Evolutionary conservation across 2,888 invertebrate species (phyloP).

Genomic region (Empis livida): DNA sequence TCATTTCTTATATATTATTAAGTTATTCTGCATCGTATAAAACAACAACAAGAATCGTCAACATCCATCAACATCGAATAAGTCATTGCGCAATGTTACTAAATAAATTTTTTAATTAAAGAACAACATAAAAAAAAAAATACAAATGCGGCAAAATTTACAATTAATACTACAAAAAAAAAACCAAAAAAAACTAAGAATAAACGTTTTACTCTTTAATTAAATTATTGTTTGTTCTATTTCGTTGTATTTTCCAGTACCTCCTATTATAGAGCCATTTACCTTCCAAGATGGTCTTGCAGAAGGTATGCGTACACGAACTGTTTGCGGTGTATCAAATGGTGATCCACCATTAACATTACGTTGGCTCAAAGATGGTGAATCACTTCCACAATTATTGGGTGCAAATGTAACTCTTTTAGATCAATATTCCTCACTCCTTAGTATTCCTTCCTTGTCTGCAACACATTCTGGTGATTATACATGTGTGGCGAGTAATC

Average conservation of each 20-base stretch:
- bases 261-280: slow-evolving; percentile 76
- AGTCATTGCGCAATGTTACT: no score
- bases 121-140: no score
- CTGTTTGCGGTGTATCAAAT: slow-evolving; percentile 66
- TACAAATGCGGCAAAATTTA: no score
- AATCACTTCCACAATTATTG: slow-evolving; percentile 49
- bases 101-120: no score
- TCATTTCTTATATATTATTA: no score
- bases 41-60: no score
- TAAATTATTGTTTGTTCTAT: slow-evolving; percentile 26
- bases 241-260: slow-evolving; percentile 48
- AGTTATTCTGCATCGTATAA: no score
- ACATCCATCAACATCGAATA: no score
- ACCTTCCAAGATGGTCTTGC: slow-evolving; percentile 70
- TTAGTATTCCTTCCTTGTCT: slow-evolving; percentile 63
- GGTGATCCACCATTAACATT: slow-evolving; percentile 70
- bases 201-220: slow-evolving; percentile 10
- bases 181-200: no score
- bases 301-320: slow-evolving; percentile 69
- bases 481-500: slow-evolving; percentile 66
- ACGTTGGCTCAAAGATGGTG: slow-evolving; percentile 72
- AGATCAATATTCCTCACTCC: slow-evolving; percentile 64
- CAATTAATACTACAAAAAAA: no score
- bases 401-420: slow-evolving; percentile 57
- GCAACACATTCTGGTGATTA: slow-evolving; percentile 64